These are phyloP conservation scores for Reinhardtius hippoglossoides DNA, from an alignment of 2,113 vertebrate species.

Conservation along the genomic window DNA sequence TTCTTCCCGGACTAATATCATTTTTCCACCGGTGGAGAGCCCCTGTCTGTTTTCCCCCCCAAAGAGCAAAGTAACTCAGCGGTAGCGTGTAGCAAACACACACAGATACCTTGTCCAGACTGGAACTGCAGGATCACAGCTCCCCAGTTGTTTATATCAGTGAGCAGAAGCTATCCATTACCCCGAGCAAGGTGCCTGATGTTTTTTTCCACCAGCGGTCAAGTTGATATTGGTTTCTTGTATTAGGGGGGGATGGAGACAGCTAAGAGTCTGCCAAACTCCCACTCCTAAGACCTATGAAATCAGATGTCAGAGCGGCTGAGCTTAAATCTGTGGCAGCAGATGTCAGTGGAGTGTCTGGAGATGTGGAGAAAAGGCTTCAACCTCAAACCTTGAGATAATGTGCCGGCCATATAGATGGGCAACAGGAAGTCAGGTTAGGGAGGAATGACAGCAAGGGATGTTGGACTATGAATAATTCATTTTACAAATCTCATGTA, in stretches of 20 bases:
- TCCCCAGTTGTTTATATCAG: constrained; percentile 72
- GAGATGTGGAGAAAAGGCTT: background rate
- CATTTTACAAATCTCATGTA: too few relatives aligned
- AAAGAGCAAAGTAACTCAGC: constrained; percentile 60
- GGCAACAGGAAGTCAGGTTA: background rate
- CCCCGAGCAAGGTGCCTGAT: constrained; percentile 68
- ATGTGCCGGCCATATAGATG: constrained; percentile 2
- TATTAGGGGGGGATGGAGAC: constrained; percentile 57
- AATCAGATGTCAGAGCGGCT: constrained; percentile 62
- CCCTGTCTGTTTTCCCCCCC: constrained; percentile 9
- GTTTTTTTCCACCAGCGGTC: constrained; percentile 63
- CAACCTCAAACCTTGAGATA: constrained; percentile 16
- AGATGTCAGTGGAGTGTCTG: constrained; percentile 15
- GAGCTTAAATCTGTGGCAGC: constrained; percentile 32
- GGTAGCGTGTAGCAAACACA: constrained; percentile 52
- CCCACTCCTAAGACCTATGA: constrained; percentile 53
- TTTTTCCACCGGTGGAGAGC: constrained; percentile 61
- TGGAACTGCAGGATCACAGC: constrained; percentile 66
- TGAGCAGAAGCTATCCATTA: constrained; percentile 75
- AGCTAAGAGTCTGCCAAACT: constrained; percentile 53
- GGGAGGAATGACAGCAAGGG: too few relatives aligned
- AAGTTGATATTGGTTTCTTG: constrained; percentile 75
- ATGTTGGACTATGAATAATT: too few relatives aligned
- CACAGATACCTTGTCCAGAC: constrained; percentile 66
- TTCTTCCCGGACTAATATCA: constrained; percentile 53